Evolutionary conservation across 2,113 vertebrate species (phyloP).

Genomic region (Chionodraco myersi): DNA sequence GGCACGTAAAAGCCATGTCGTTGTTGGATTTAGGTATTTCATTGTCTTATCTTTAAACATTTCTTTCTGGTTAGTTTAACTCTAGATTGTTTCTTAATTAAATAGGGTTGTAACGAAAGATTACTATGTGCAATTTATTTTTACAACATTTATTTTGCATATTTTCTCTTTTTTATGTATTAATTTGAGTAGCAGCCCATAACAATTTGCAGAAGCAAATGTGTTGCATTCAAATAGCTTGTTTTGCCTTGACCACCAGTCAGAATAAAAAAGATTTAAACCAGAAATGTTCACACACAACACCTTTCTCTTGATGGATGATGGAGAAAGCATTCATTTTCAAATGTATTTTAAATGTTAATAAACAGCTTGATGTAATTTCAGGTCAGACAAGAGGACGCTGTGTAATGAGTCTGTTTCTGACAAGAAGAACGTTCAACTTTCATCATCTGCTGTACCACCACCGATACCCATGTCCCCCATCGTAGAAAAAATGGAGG

Average conservation of each 20-base stretch:
- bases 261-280: no score
- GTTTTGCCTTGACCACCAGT: neutral
- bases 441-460: constrained; percentile 48
- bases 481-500: constrained; percentile 83
- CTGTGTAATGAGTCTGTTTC: constrained; percentile 31
- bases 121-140: no score
- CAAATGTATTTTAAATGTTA: neutral
- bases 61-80: neutral
- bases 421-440: constrained; percentile 58
- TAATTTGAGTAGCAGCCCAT: no score
- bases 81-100: neutral
- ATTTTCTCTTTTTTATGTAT: no score
- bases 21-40: neutral
- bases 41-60: neutral
- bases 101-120: neutral
- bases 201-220: neutral
- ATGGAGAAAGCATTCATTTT: no score
- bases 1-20: neutral
- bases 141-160: neutral
- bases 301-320: no score
- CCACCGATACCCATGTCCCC: constrained; percentile 63
- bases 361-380: constrained; percentile 16
- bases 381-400: constrained; percentile 69
- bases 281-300: no score
- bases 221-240: neutral